Conservation (phyloP, 2,797 vertebrate genomes). For the Choloepus didactylus region DNA sequence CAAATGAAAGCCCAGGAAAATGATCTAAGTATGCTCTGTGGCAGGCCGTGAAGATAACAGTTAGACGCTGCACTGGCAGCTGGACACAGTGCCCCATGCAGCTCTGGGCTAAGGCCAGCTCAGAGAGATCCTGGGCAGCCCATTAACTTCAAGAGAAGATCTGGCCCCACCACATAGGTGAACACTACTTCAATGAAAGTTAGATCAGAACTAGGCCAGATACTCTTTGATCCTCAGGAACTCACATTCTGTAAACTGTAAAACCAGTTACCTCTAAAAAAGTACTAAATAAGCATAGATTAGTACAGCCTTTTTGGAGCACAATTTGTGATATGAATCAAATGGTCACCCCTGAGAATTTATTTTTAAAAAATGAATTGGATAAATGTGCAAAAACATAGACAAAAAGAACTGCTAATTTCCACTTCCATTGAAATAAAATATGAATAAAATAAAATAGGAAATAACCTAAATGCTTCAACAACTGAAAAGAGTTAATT, state of each 20-base stretch:
- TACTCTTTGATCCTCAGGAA: constrained; percentile 11
- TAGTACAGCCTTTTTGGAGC: neutral
- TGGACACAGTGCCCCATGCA: neutral
- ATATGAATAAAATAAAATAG: neutral
- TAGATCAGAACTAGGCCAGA: neutral
- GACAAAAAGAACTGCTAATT: constrained; percentile 13
- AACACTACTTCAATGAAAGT: neutral
- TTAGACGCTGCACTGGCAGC: neutral
- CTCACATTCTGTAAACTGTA: neutral
- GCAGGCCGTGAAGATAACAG: neutral
- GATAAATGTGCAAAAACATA: neutral
- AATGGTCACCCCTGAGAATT: neutral
- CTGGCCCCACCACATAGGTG: neutral
- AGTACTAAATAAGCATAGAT: constrained; percentile 19
- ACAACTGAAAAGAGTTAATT: neutral
- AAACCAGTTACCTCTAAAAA: constrained; percentile 31
- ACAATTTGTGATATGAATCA: neutral
- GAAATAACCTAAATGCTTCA: neutral
- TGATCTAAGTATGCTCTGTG: neutral
- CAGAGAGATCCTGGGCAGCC: neutral
- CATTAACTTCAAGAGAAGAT: neutral
- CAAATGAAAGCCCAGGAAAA: neutral
- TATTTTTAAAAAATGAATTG: neutral
- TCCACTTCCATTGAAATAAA: constrained; percentile 43
- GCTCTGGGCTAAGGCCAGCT: neutral